A percentile compares a stretch with the other conserved stretches of the same genome.
phyloP scores from a whole-genome alignment of 2,113 vertebrate genomes.

The Lucifuga dentata region DNA sequence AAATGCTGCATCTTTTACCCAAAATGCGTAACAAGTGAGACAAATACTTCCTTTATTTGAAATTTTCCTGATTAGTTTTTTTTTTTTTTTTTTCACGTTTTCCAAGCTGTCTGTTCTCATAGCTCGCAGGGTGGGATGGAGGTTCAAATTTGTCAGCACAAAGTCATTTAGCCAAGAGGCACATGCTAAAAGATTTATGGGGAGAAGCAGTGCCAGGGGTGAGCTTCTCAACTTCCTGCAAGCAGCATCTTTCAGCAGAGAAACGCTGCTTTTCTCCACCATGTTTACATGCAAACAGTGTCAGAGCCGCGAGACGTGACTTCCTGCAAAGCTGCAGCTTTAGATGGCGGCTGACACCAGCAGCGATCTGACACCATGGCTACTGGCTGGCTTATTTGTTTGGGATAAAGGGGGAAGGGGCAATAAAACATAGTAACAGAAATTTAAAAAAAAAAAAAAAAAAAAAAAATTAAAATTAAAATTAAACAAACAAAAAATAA shows the following conservation, averaged over 20 bases:
- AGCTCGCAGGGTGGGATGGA: constrained; percentile 60
- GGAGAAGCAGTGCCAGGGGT: constrained; percentile 73
- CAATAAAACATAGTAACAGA: no score
- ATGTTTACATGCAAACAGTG: constrained; percentile 76
- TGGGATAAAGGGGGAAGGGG: not conserved
- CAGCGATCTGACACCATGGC: constrained; percentile 13
- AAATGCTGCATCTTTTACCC: constrained; percentile 4
- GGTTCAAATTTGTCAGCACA: constrained; percentile 77
- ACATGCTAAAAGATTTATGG: constrained; percentile 82
- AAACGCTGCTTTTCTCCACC: constrained; percentile 57
- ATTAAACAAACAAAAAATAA: no score
- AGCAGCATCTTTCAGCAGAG: constrained; percentile 73
- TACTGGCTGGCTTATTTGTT: constrained; percentile 4
- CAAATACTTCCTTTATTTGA: constrained; percentile 39
- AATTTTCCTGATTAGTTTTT: constrained; percentile 43
- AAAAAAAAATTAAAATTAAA: no score
- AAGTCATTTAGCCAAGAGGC: constrained; percentile 81
- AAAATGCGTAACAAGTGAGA: constrained; percentile 16
- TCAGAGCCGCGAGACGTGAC: constrained; percentile 65
- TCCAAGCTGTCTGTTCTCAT: constrained; percentile 41
- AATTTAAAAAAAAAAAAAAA: no score
- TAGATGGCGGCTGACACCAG: constrained; percentile 59
- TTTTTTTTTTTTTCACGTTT: no score
- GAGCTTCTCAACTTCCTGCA: constrained; percentile 75
- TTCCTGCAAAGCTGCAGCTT: constrained; percentile 65